A percentile compares a stretch with the other conserved stretches of the same genome.
Evolutionary conservation across 1,140 invertebrate genomes (phyloP).

Genomic region (Drosophila ironensis): DNA sequence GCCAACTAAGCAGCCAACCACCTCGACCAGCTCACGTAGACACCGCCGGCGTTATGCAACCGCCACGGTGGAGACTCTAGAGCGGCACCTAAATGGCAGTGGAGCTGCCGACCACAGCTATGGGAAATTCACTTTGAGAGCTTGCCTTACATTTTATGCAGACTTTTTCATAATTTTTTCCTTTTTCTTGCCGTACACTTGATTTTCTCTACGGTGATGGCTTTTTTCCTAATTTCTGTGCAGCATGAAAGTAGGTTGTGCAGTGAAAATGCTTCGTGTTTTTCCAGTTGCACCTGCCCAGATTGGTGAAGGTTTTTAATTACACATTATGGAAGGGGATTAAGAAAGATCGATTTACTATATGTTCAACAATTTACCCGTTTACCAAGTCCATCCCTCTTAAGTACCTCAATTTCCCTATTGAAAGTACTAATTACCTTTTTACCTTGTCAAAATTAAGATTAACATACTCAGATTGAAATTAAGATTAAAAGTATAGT

Average conservation of each 20-base stretch:
- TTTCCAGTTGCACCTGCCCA: slow-evolving; percentile 35
- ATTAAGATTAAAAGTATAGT: too few relatives aligned
- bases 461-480: too few relatives aligned
- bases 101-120: slow-evolving; percentile 11
- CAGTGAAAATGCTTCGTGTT: slow-evolving; percentile 19
- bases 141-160: slow-evolving; percentile 27
- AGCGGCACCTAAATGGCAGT: background rate
- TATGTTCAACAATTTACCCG: background rate
- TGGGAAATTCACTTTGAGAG: slow-evolving; percentile 9
- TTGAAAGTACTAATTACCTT: too few relatives aligned
- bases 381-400: too few relatives aligned
- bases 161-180: background rate
- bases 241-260: slow-evolving; percentile 29
- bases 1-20: background rate
- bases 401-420: too few relatives aligned
- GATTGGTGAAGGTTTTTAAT: slow-evolving; percentile 16
- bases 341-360: background rate
- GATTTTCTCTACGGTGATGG: slow-evolving; percentile 3
- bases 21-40: slow-evolving; percentile 20
- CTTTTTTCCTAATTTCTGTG: slow-evolving; percentile 2
- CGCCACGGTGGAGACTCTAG: slow-evolving; percentile 11
- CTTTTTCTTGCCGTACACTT: slow-evolving; percentile 11
- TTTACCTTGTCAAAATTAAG: too few relatives aligned
- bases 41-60: slow-evolving; percentile 25
- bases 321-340: slow-evolving; percentile 2